Conservation (phyloP, 2,113 vertebrate genomes). For the Turnix velox region DNA sequence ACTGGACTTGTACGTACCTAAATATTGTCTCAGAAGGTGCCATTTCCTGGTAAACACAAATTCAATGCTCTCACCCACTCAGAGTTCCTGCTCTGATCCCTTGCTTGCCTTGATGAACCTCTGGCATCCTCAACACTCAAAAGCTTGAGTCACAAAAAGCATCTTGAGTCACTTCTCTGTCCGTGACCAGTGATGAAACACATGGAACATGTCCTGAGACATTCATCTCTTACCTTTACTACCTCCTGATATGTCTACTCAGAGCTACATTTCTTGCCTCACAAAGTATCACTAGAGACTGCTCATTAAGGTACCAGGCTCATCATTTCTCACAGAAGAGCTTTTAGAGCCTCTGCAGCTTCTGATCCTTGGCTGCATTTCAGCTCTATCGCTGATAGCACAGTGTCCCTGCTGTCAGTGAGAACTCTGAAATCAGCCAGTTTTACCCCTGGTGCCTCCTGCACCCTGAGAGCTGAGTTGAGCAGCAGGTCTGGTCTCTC, state of each 20-base stretch:
- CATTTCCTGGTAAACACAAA: background rate
- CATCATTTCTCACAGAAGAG: background rate
- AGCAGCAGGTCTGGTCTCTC: fast-evolving
- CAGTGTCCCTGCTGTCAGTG: too few relatives aligned
- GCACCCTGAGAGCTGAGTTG: background rate
- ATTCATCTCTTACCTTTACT: background rate
- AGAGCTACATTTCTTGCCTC: background rate
- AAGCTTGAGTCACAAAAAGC: too few relatives aligned
- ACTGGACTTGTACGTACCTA: background rate
- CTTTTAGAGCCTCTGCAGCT: background rate
- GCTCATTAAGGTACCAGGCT: background rate
- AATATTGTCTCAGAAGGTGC: background rate
- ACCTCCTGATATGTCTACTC: background rate
- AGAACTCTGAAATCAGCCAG: too few relatives aligned
- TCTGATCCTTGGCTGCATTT: background rate
- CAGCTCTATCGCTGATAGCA: too few relatives aligned
- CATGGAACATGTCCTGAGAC: background rate
- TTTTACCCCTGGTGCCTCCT: background rate
- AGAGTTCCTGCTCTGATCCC: background rate
- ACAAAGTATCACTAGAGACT: background rate
- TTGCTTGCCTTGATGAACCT: background rate
- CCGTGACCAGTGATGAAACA: background rate
- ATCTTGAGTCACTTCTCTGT: background rate
- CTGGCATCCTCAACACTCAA: background rate
- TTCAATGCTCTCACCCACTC: background rate